Evolutionary conservation across 2,113 vertebrate species (phyloP).

Genomic region (Thryonomys swinderianus): DNA sequence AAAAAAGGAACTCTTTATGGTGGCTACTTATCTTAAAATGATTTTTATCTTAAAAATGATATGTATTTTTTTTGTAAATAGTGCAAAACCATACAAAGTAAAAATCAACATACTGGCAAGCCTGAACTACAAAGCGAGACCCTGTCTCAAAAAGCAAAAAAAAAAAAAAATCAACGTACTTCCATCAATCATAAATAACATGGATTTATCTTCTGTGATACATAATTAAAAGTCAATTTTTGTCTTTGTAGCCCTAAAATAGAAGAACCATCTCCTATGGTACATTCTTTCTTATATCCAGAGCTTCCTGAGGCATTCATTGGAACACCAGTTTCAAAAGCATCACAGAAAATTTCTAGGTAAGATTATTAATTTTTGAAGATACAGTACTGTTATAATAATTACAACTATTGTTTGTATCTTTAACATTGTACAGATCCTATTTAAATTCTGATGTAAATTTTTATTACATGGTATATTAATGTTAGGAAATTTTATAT

Average conservation of each 20-base stretch:
- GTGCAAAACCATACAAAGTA: neutral
- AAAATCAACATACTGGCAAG: neutral
- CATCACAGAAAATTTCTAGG: constrained; percentile 91
- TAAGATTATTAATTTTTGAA: constrained; percentile 78
- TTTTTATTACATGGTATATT: neutral
- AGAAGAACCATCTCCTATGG: constrained; percentile 75
- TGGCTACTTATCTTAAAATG: neutral
- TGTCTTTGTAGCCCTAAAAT: constrained; percentile 83
- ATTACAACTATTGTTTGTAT: neutral
- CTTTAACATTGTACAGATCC: neutral
- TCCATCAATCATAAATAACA: neutral
- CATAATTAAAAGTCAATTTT: constrained; percentile 34
- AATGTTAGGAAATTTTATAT: constrained; percentile 24
- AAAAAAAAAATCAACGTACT: neutral
- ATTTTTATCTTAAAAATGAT: neutral
- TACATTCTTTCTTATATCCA: constrained; percentile 56
- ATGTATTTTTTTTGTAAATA: neutral
- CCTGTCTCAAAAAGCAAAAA: too few species aligned
- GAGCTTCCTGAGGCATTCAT: constrained; percentile 90
- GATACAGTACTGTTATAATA: neutral
- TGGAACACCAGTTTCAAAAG: constrained; percentile 91
- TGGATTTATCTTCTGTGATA: neutral
- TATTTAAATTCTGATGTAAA: constrained; percentile 7
- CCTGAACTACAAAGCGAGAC: too few species aligned
- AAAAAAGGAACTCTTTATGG: neutral